Evolutionary conservation across 2,797 vertebrate species (phyloP), one percentile per base, ranked within the genome.

Genomic region (Austrolebias charrua): DNA sequence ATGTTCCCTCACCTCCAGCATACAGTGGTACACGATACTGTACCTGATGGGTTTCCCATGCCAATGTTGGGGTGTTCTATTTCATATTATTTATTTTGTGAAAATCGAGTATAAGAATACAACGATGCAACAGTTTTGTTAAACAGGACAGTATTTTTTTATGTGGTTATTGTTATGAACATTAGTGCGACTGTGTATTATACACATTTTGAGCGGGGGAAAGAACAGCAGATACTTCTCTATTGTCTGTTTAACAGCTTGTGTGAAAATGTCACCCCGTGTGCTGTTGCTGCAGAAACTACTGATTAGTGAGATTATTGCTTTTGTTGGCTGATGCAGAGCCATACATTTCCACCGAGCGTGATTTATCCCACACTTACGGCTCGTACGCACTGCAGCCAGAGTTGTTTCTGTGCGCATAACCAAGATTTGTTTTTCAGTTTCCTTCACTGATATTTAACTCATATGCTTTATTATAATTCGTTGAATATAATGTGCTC

Each of bases 321-420:
- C 88, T 81, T 81, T 75, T 79, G 78, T 85, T 88, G 88, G 86
- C 82, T 85, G 84, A 90, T 85, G 83, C 71, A 16, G 65, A 65
- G 83, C 77, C 65, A 60, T 84, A 77, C 80, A 60, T 89, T 83
- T 78, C 88, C 65, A 48, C 87, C 76, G 71, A 77, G 75, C 69
- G 65, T 90, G 87, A 93, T 92, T 90, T 93, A 93, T 68, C 55
- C 58, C 80, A 84, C 88, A 92, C 91, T 92, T 92, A 90, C 63
- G 66, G 65, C 75, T 61, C 76, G 16, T 61, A 33, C 75, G 56
- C 66, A 28, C 66, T 29, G 75, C 85, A 66, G 52, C 73, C 75
- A 53, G 54, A 70, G 63, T 74, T 66, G 76, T 79, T 82, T 81
- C 73, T 49, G 62, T 50, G 74, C 49, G 55, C 85, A 38, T 88